Evolutionary conservation across 1,140 invertebrate genomes (phyloP), one percentile per base, ranked within the genome.

Genomic region (Phortica variegata): DNA sequence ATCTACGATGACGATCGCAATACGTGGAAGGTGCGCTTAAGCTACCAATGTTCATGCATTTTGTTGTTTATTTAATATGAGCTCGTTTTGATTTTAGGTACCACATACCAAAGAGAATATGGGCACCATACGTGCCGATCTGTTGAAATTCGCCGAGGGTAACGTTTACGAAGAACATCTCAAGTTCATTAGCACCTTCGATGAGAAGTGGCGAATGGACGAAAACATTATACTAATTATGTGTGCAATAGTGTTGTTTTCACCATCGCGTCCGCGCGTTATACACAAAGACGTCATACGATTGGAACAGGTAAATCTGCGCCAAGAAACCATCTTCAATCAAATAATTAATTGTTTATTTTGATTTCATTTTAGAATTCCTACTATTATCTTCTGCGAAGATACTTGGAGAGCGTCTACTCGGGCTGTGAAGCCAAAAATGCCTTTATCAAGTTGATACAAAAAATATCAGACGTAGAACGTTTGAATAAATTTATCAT

Each of bases 191-290:
- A 81, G 84, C 33, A 87, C 88, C 1, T 94, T 94, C 65, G 85
- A 89, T 66, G 81, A 85, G 5, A 80, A 84, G 33, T 93, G 89
- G 86, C 81, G 88, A 15, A 79, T 79, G 17, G 91, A 97, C 78
- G 89, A 93, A 69, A 88, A 91, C 69, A 86, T 96, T 18, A 91
- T 95, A 74, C 82, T 95, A 9, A 87, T 96, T 47, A 80, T 97
- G 62, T 89, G 89, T 69, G 90, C 93, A 43, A 94, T 97, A 58
- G 82, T 91, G 37, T 78, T 96, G 10, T 96, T 96, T 73, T 87
- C 88, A 20, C 90, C 93, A 0, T 84, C 91, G 50, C 78, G 93
- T 47, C 80, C 88, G 3, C 84, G 85, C 60, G 84, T 95, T 7
- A 84, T 90, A 45, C 89, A 95, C 75, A 82, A 83, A 26, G 89